phyloP scores from a whole-genome alignment of 2,888 invertebrate species.

The Uropetala carovei region DNA sequence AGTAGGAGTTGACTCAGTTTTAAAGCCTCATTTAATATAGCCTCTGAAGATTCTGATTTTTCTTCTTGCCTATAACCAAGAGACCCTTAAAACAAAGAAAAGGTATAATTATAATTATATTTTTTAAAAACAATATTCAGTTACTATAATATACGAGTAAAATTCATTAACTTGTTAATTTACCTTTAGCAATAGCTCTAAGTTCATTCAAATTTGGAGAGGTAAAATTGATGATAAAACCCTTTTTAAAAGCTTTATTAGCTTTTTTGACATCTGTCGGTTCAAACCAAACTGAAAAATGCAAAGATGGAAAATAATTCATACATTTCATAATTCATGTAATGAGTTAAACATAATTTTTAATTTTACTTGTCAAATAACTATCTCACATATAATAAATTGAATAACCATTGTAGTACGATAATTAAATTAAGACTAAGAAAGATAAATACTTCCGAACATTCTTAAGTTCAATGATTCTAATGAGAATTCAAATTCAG shows the following conservation, averaged over 20 bases:
- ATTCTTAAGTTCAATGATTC: not conserved
- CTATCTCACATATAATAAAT: not conserved
- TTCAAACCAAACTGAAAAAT: slow-evolving; percentile 90
- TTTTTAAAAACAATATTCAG: not conserved
- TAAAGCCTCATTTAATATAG: slow-evolving; percentile 72
- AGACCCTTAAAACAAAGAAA: not conserved
- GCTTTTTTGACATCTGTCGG: slow-evolving; percentile 91
- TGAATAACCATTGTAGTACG: slow-evolving; percentile 72
- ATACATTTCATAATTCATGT: not conserved
- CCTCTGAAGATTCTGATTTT: slow-evolving; percentile 62
- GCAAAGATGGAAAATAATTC: slow-evolving; percentile 31
- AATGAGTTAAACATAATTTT: too few relatives aligned
- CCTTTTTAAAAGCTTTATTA: slow-evolving; percentile 78
- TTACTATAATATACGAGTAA: not conserved
- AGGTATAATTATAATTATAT: not conserved
- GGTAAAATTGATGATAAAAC: slow-evolving; percentile 78
- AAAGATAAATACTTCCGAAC: not conserved
- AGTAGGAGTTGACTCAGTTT: slow-evolving; percentile 74
- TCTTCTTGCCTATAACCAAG: not conserved
- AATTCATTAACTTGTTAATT: slow-evolving; percentile 68
- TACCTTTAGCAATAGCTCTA: slow-evolving; percentile 79
- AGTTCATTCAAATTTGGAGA: slow-evolving; percentile 91
- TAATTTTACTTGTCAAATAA: too few relatives aligned
- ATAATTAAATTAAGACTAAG: slow-evolving; percentile 69
- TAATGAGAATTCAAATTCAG: not conserved